Base-by-base conservation (phyloP, 2,797 vertebrate genomes). In the Sarcophilus harrisii region DNA sequence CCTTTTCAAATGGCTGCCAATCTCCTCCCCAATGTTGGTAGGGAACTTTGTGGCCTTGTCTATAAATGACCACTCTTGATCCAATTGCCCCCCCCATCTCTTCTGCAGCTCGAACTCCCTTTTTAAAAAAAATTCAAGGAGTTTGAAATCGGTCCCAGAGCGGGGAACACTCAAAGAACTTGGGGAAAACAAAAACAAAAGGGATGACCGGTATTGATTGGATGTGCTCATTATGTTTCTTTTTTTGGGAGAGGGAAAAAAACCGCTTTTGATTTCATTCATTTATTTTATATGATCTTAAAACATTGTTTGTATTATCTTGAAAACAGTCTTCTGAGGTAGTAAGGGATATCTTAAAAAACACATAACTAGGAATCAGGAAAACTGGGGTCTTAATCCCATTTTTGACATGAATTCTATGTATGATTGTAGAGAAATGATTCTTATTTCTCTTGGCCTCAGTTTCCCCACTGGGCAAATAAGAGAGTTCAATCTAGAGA, bases 1-100 rank as follows among this genome's bases (percentile, higher is more conserved):
- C 21, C 66, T 95, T 95, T 91, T 57, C 59, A 96, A 94, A 87
- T 95, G 92, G 94, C 92, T 95, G 18, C 28, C 93, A 94, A 66
- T 93, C 81, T 9, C 21, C 52, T 8, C 16, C 87, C 27, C 28
- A 93, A 27, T 96, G 16, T 14, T 38, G 91, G 28, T 38, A 94
- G 49, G 13, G 89, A 95, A 94, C 57, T 90, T 94, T 90, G 58
- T 60, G 54, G 57, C 87, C 16, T 11, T 94, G 89, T 57, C 58
- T 94, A 97, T 89, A 95, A 95, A 28, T 95, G 24, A 89, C 81
- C 54, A 95, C 94, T 91, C 21, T 92, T 92, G 91, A 13, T 10
- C n/a, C 45, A 96, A 60, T 90, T 95, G 66, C 1, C 16, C 2
- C 6, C n/a, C 81, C 92, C 18, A 90, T 58, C 92, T 13, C 5